These are phyloP conservation scores for Drosophila acutilabella DNA, from an alignment of 2,888 invertebrate species.

Conservation along the genomic window DNA sequence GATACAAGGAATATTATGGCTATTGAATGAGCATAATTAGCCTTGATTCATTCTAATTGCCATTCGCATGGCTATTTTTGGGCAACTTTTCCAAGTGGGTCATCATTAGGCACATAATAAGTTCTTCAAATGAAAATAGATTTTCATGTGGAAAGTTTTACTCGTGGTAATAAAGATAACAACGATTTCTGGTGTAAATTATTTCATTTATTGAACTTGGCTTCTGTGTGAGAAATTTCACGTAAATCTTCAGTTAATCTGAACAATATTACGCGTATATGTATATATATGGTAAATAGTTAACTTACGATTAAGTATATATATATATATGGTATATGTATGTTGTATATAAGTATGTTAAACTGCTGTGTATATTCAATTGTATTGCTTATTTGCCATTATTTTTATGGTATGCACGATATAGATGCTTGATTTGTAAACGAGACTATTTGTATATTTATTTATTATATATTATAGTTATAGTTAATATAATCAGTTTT, in stretches of 20 bases:
- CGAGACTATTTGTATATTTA: constrained; percentile 19
- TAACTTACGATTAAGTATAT: constrained; percentile 55
- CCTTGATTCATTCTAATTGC: constrained; percentile 48
- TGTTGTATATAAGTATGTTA: constrained; percentile 28
- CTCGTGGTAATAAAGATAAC: constrained; percentile 2
- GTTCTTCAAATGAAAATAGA: constrained; percentile 21
- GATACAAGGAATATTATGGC: constrained; percentile 8
- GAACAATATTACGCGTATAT: constrained; percentile 11
- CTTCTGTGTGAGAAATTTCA: constrained; percentile 52
- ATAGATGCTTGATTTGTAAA: constrained; percentile 19
- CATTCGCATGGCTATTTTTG: constrained; percentile 23
- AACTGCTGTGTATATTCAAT: constrained; percentile 47
- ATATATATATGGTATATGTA: constrained; percentile 24
- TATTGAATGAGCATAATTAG: constrained; percentile 35
- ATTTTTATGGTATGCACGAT: constrained; percentile 13
- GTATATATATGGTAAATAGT: constrained; percentile 65
- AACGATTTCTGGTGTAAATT: constrained; percentile 68
- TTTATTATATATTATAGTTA: constrained; percentile 13
- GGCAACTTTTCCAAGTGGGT: constrained; percentile 43
- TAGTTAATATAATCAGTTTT: constrained; percentile 38
- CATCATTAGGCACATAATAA: constrained; percentile 20
- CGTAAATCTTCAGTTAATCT: constrained; percentile 49
- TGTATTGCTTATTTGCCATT: constrained; percentile 53
- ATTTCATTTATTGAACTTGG: constrained; percentile 74
- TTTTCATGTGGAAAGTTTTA: constrained; percentile 35